Conservation (phyloP, 2,113 vertebrate species). For the Siniperca knerii region DNA sequence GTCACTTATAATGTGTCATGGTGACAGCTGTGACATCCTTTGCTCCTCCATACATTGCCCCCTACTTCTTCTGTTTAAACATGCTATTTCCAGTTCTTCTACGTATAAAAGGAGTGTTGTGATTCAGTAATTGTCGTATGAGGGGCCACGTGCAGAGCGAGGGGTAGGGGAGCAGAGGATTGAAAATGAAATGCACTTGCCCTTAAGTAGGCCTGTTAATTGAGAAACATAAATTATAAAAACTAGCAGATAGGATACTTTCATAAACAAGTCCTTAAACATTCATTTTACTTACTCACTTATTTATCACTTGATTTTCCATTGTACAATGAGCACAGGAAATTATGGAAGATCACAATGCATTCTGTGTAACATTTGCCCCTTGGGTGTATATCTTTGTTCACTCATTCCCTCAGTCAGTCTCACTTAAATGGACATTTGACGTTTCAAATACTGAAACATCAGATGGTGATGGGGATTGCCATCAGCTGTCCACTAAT, state of each 20-base stretch:
- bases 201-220: not conserved
- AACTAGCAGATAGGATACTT: not conserved
- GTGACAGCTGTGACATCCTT: conserved; percentile 15
- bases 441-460: conserved; percentile 3
- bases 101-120: conserved; percentile 19
- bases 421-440: not conserved
- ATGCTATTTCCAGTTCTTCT: conserved; percentile 38
- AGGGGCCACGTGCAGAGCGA: conserved; percentile 7
- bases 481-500: not conserved
- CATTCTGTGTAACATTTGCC: not conserved
- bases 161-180: not conserved
- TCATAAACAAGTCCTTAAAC: not conserved
- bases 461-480: not conserved
- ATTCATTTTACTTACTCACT: not conserved
- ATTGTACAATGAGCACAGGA: not conserved
- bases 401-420: conserved; percentile 2
- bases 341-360: not conserved
- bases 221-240: not conserved
- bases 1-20: not conserved
- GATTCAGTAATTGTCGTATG: conserved; percentile 6
- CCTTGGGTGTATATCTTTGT: not conserved
- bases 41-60: too few relatives aligned
- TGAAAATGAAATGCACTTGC: conserved; percentile 11
- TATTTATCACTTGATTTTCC: too few relatives aligned
- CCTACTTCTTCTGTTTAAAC: not conserved